Percentiles rank a stretch among this genome's conserved stretches.
Evolutionary conservation across 2,113 vertebrate genomes (phyloP).

Genomic region (Paracanthobrama guichenoti): DNA sequence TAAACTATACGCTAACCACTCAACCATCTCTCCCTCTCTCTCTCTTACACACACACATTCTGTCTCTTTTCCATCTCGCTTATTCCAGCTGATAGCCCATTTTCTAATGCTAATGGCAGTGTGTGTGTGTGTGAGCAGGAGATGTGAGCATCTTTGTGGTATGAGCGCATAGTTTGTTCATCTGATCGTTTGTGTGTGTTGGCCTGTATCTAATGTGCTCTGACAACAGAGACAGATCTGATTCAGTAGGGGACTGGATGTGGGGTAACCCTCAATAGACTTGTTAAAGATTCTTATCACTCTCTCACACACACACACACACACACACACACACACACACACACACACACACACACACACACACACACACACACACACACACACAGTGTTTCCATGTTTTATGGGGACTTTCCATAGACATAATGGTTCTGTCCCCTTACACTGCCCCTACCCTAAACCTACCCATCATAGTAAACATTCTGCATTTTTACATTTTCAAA

Average conservation of each 20-base stretch:
- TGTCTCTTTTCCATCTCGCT: constrained; percentile 72
- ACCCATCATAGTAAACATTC: too few relatives aligned
- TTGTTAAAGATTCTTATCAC: constrained; percentile 96
- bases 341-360: constrained; percentile 74
- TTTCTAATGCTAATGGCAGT: constrained; percentile 98
- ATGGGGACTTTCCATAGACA: too few relatives aligned
- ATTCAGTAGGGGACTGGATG: constrained; percentile 98
- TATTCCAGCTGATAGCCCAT: constrained; percentile 99
- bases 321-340: constrained; percentile 72
- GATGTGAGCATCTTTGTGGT: constrained; percentile 43
- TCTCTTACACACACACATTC: not conserved
- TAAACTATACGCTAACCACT: not conserved
- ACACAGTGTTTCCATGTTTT: too few relatives aligned
- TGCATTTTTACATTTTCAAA: too few relatives aligned
- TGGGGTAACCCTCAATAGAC: constrained; percentile 91
- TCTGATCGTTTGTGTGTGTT: constrained; percentile 53
- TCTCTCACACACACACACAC: constrained; percentile 78
- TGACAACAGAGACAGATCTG: constrained; percentile 98
- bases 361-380: too few relatives aligned
- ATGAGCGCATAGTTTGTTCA: constrained; percentile 12
- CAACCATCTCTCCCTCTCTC: not conserved
- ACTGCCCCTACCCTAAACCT: too few relatives aligned
- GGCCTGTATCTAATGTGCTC: constrained; percentile 96
- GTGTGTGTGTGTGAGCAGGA: not conserved
- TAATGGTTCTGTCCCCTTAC: too few relatives aligned